Base-by-base conservation (phyloP, 1,140 invertebrate species). In the Solenopsis fugax region DNA sequence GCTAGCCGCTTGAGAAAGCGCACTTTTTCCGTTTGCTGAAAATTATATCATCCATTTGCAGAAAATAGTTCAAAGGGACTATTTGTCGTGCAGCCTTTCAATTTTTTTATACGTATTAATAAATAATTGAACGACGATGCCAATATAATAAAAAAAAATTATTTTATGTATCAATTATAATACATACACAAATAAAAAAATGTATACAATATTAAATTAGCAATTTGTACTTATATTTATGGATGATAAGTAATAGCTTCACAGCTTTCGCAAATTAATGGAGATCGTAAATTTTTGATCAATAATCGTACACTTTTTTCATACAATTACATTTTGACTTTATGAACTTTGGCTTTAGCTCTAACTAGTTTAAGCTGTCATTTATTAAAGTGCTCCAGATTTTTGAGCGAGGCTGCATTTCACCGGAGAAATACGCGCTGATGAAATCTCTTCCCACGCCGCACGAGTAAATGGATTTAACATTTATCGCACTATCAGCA, bases 381-480 rank as follows among this genome's bases (percentile, higher is more conserved):
- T 81, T 81, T 45, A 52, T 81, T 71, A 81, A 81, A 81, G 64
- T 21, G 77, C 77, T 52, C 48, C 45, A 67, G 62, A 81, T 81
- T 71, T 80, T 81, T 81, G 48, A 16, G 13, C 29, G 18, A 12
- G 48, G 34, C 34, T 45, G 48, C 21, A 71, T 81, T 81, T 81
- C 18, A 41, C 13, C 1, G 64, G 64, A 60, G 45, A 18, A 71
- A 69, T 81, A 71, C 56, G 64, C 64, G 64, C 69, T 41, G 64
- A 71, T 81, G 37, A 81, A 81, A 81, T 81, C 48, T 81, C 64
- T 69, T 71, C 34, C 21, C 41, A 37, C 48, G 48, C 64, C 50
- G 21, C 48, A 29, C 29, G 50, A 37, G 13, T 81, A 56, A 81
- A 71, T 81, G 54, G 54, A 75, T 84, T 84, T 75, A 62, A 48